These are phyloP conservation scores for Nestor notabilis DNA, from an alignment of 2,113 vertebrate species.

Conservation along the genomic window DNA sequence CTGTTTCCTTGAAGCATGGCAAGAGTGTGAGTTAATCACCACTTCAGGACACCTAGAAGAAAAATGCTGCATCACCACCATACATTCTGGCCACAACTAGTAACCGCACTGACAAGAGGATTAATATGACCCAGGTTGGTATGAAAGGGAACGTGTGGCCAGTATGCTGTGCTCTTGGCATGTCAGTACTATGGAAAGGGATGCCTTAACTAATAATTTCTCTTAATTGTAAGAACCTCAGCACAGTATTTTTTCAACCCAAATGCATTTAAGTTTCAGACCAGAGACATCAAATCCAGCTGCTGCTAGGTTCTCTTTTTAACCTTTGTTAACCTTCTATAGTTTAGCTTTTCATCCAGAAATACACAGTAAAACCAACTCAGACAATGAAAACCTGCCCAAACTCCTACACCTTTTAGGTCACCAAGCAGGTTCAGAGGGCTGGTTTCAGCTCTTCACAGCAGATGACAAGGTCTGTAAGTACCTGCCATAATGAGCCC, in stretches of 20 bases:
- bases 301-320: background rate
- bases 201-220: background rate
- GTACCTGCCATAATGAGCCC: rapidly evolving
- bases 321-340: background rate
- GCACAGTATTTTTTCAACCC: background rate
- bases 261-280: background rate
- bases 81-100: background rate
- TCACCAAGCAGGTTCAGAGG: background rate
- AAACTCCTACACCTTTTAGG: background rate
- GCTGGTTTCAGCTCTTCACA: background rate
- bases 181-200: background rate
- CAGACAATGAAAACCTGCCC: background rate
- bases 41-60: background rate
- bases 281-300: background rate
- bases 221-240: background rate
- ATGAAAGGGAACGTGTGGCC: background rate
- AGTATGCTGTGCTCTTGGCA: background rate
- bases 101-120: background rate
- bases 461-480: background rate
- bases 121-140: background rate
- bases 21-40: background rate
- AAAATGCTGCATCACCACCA: background rate
- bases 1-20: background rate
- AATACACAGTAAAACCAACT: background rate
- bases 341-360: background rate